A percentile compares a stretch with the other conserved stretches of the same genome.
phyloP scores from a whole-genome alignment of 1,140 invertebrate genomes.

The Macrocentrus cingulum region DNA sequence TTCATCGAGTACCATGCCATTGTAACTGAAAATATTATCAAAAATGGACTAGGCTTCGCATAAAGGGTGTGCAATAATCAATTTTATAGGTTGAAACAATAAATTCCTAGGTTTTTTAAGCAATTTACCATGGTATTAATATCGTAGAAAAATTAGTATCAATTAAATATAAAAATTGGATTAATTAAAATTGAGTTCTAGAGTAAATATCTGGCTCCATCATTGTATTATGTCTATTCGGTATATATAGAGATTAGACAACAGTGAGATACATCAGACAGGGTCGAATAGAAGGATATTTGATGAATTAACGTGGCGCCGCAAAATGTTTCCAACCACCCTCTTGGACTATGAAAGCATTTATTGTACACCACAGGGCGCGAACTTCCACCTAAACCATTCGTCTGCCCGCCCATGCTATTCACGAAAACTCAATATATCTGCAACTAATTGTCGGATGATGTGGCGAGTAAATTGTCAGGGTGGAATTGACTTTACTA shows the following conservation, averaged over 20 bases:
- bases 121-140: too few relatives aligned
- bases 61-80: too few relatives aligned
- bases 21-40: too few relatives aligned
- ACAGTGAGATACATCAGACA: background rate
- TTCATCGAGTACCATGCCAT: too few relatives aligned
- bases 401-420: conserved; percentile 1
- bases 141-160: too few relatives aligned
- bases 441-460: background rate
- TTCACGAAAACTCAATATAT: conserved; percentile 2
- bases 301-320: conserved; percentile 20
- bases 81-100: too few relatives aligned
- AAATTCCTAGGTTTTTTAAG: too few relatives aligned
- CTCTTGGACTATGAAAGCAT: background rate
- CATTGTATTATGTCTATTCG: too few relatives aligned
- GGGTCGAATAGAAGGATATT: background rate
- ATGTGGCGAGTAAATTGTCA: conserved; percentile 8
- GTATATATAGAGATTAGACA: background rate
- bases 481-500: background rate
- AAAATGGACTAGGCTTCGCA: too few relatives aligned
- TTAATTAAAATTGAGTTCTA: too few relatives aligned
- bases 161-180: too few relatives aligned
- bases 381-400: background rate
- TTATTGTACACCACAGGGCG: conserved; percentile 10
- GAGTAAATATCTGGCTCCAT: too few relatives aligned
- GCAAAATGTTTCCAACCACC: conserved; percentile 19